Evolutionary conservation across 2,797 vertebrate species (phyloP), one percentile per base, ranked within the genome.

Genomic region (Esox lucius): DNA sequence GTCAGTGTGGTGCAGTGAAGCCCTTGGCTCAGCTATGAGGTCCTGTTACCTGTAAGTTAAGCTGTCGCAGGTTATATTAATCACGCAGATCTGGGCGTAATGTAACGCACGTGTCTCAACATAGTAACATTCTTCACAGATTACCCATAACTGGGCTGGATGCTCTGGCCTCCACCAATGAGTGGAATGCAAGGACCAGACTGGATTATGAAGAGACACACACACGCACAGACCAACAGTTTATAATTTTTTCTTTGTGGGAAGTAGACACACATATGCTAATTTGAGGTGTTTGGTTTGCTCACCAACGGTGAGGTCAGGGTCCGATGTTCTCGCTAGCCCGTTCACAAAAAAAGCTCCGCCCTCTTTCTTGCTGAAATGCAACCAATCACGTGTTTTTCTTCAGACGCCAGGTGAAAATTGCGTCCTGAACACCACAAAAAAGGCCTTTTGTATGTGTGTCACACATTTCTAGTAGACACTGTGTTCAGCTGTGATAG

Each of bases 31-130:
- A 92, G 91, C 91, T 92, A 90, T 82, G 76, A 81, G 88, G 79
- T 92, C 87, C 70, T 81, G 89, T 92, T 92, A 92, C 91, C 91
- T 92, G 91, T 88, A 92, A 91, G 78, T 81, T 85, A 89, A 92
- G 91, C 89, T 86, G 84, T 84, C 85, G 81, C 88, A 85, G 87
- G 88, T 91, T 90, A 88, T 91, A 92, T 91, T 92, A 91, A 90
- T 91, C 90, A 90, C 85, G 69, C 88, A 90, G 86, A 89, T 90
- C 88, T 90, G 85, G 83, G 84, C 79, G 90, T 91, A 92, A 92
- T 91, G 87, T 87, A 91, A 91, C 91, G 91, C 91, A 91, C 91
- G 90, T 82, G 85, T 87, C 88, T 89, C 82, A 81, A 86, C 84
- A 83, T 81, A 13, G 42, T 46, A 35, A 86, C 91, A 92, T 92